Conservation (phyloP, 2,113 vertebrate genomes). For the Pedetes capensis region DNA sequence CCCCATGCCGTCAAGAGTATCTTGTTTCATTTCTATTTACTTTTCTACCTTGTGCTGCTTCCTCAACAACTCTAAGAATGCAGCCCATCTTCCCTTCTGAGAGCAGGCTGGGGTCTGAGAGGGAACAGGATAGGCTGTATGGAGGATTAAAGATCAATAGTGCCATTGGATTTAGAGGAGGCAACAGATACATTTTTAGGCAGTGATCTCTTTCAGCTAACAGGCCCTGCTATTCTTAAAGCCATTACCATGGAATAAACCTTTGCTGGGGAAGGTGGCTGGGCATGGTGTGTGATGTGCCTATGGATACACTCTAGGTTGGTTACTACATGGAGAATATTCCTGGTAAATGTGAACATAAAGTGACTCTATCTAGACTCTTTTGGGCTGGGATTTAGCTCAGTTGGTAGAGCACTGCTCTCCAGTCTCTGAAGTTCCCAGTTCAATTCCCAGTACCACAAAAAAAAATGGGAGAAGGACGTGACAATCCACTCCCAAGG, state of each 20-base stretch:
- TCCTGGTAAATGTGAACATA: not conserved
- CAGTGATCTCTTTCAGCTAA: constrained; percentile 80
- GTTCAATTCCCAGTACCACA: too few species aligned
- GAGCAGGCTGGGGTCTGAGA: not conserved
- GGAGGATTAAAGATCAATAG: constrained; percentile 69
- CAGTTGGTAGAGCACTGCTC: too few species aligned
- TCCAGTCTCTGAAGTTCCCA: too few species aligned
- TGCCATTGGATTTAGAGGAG: constrained; percentile 80
- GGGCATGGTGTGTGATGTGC: not conserved
- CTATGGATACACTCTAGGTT: not conserved
- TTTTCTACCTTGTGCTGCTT: constrained; percentile 78
- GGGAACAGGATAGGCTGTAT: constrained; percentile 19
- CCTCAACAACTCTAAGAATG: constrained; percentile 78
- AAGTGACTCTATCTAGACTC: not conserved
- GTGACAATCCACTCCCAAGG: too few species aligned
- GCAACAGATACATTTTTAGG: not conserved
- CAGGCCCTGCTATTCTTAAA: constrained; percentile 78
- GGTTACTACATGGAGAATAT: not conserved
- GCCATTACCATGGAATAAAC: constrained; percentile 77
- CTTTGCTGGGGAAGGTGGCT: constrained; percentile 66
- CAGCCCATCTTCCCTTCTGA: constrained; percentile 69
- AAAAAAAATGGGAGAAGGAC: too few species aligned
- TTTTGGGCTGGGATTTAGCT: too few species aligned
- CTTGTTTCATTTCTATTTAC: constrained; percentile 80
- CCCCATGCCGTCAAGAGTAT: constrained; percentile 77